Evolutionary conservation across 2,113 vertebrate genomes (phyloP), one percentile per base, ranked within the genome.

Genomic region (Ophthalmolycus amberensis): DNA sequence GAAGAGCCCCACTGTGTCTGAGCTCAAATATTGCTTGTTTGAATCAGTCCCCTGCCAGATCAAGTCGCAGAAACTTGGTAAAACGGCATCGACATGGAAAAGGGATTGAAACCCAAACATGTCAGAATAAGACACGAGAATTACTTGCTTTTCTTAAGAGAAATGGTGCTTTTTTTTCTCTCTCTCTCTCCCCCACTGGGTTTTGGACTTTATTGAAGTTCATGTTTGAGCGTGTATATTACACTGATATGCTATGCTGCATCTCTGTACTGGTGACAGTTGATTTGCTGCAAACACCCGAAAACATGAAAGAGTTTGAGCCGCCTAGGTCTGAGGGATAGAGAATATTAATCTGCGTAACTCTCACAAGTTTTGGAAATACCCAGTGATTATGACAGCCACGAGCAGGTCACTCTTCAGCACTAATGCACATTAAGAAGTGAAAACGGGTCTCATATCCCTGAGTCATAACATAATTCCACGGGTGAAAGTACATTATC

Each of bases 181-280:
- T 14, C 11, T 34, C 27, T 18, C 27, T 18, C 9, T 46, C 29
- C 46, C 72, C 68, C 64, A 32, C 29, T 60, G 63, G 75, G 63
- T 74, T 82, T 71, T 71, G 52, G 68, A 73, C 75, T 86, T 89
- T 71, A 85, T 76, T 88, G 27, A 88, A 85, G 68, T 86, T 87
- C 38, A 77, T 86, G 74, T 87, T 85, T 81, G 72, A 75, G 72
- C 58, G 67, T 86, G 71, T 88, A 88, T 80, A 79, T 87, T 79
- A 85, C 71, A 76, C 65, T 42, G 75, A 80, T 69, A 62, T 46
- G 66, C 76, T 22, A 0, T 29, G 52, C 56, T 29, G 1, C 58
- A 64, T 58, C 62, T 70, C 66, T 69, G 60, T 42, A 67, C 15
- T 42, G 54, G 42, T 83, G 75, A 70, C 84, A 75, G 75, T 0